Conservation (phyloP, 2,888 invertebrate genomes). For the Malacosoma neustria region DNA sequence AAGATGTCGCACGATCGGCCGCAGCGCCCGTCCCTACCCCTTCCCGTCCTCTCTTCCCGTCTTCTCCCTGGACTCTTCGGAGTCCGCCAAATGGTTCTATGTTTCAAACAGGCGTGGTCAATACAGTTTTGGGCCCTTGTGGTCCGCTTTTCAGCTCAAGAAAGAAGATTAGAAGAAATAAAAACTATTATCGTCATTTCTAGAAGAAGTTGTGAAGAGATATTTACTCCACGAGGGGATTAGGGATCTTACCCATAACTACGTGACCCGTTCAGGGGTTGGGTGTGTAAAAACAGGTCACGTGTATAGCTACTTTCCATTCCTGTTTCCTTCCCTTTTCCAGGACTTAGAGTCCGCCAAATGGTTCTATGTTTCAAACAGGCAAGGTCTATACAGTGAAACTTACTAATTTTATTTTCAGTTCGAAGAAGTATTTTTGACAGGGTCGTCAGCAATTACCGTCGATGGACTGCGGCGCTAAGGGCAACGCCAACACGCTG, state of each 20-base stretch:
- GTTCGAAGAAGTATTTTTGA: slow-evolving; percentile 9
- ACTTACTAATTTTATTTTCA: slow-evolving; percentile 18
- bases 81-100: slow-evolving; percentile 47
- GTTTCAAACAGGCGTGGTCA: slow-evolving; percentile 26
- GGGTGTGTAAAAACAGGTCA: too few species aligned
- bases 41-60: slow-evolving; percentile 34
- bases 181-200: background rate
- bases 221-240: too few species aligned
- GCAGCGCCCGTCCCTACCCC: slow-evolving; percentile 32
- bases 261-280: too few species aligned
- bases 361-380: slow-evolving; percentile 37
- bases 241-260: too few species aligned
- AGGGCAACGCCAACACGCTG: too few species aligned
- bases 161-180: slow-evolving; percentile 6
- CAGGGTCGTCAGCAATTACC: background rate
- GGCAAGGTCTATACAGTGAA: slow-evolving; percentile 11
- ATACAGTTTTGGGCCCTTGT: slow-evolving; percentile 11
- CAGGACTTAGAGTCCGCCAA: slow-evolving; percentile 54
- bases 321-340: slow-evolving; percentile 38
- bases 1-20: slow-evolving; percentile 41
- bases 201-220: background rate
- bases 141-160: slow-evolving; percentile 16
- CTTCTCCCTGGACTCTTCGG: slow-evolving; percentile 48
- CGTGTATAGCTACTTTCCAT: too few species aligned
- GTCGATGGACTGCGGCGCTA: too few species aligned